These are phyloP conservation scores for Cheilosia impressa DNA, from an alignment of 2,888 invertebrate genomes.

Conservation along the genomic window DNA sequence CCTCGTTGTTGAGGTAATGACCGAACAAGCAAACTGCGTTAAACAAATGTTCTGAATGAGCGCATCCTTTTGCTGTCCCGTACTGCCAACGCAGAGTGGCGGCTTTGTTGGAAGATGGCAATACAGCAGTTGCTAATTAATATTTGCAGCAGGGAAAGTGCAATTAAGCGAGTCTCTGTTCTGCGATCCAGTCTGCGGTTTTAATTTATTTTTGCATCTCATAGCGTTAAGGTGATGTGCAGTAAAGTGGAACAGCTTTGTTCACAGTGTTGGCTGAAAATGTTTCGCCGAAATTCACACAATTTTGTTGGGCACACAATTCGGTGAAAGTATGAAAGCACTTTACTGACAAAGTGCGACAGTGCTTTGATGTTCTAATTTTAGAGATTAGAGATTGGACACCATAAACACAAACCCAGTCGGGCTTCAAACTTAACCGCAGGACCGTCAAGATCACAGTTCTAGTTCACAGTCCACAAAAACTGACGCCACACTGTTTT, in stretches of 20 bases:
- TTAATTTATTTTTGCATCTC: conserved; percentile 25
- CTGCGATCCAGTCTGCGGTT: neutral
- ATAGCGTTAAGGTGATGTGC: too few relatives aligned
- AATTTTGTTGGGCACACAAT: neutral
- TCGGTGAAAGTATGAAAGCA: too few relatives aligned
- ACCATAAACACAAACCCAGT: too few relatives aligned
- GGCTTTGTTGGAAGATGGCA: conserved; percentile 2
- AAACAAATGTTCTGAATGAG: conserved; percentile 14
- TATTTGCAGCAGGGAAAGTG: conserved; percentile 8
- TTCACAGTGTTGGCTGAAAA: neutral
- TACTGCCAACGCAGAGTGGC: neutral
- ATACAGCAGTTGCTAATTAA: conserved; percentile 42
- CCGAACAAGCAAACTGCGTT: conserved; percentile 29
- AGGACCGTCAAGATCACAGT: too few relatives aligned
- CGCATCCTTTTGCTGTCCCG: neutral
- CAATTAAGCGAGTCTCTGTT: conserved; percentile 11
- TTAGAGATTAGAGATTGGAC: too few relatives aligned
- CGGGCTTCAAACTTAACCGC: too few relatives aligned
- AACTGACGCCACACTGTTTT: too few relatives aligned
- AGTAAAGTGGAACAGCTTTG: neutral
- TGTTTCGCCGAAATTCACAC: neutral
- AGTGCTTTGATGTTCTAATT: too few relatives aligned
- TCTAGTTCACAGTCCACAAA: too few relatives aligned
- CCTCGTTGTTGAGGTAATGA: conserved; percentile 24
- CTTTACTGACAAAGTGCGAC: neutral